A percentile compares a stretch with the other conserved stretches of the same genome.
phyloP scores from a whole-genome alignment of 2,888 invertebrate species.

The Pristionchus maxplancki region DNA sequence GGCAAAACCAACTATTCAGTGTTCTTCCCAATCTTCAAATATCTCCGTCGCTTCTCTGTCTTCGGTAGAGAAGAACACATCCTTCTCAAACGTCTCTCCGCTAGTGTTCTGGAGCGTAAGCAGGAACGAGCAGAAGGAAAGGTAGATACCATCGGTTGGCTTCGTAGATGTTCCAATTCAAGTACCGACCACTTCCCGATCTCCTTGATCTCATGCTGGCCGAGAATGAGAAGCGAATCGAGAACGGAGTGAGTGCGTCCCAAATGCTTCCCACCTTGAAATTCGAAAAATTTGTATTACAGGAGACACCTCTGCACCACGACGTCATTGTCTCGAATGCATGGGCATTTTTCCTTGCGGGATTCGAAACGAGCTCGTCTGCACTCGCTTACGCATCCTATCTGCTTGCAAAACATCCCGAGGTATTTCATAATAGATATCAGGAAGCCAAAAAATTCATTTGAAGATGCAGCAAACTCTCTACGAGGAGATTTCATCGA shows the following conservation, averaged over 20 bases:
- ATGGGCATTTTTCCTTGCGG: conserved; percentile 52
- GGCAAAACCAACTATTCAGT: background rate
- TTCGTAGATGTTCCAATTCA: too few species aligned
- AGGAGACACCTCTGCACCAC: conserved; percentile 44
- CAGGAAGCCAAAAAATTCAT: background rate
- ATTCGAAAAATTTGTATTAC: background rate
- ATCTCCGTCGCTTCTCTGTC: conserved; percentile 26
- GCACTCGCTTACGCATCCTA: conserved; percentile 79
- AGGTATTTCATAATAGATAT: conserved; percentile 67
- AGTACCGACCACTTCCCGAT: conserved; percentile 39
- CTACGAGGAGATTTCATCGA: conserved; percentile 5
- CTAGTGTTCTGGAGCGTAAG: background rate
- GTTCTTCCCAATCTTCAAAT: background rate
- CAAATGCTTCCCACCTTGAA: background rate
- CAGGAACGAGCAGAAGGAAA: background rate
- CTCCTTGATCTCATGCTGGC: conserved; percentile 45
- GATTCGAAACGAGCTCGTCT: conserved; percentile 79
- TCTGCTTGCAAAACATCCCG: conserved; percentile 79
- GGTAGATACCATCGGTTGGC: background rate
- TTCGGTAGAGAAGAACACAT: conserved; percentile 6
- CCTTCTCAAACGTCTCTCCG: background rate
- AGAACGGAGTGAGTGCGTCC: conserved; percentile 40
- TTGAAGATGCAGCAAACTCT: conserved; percentile 18
- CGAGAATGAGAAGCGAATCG: conserved; percentile 47
- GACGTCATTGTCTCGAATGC: conserved; percentile 47